Evolutionary conservation across 2,113 vertebrate species (phyloP), one percentile per base, ranked within the genome.

Genomic region (Ovis canadensis): DNA sequence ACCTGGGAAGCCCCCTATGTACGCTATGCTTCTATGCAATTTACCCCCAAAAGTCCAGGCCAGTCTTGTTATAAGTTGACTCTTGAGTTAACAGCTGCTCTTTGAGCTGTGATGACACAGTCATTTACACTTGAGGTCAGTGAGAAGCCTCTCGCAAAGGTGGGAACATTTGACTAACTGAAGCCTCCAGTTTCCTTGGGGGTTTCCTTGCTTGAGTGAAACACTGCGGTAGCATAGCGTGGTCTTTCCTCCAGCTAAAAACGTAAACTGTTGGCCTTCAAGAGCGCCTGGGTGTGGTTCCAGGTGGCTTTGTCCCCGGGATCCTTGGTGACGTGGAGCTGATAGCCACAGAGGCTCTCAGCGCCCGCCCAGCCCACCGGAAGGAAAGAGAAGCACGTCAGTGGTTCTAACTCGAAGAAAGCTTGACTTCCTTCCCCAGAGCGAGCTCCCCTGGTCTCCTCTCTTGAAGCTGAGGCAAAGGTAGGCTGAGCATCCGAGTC

Each of bases 331-430:
- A 64, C 7, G 33, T 43, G 87, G 43, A 19, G 81, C 54, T 40
- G 54, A 7, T 36, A 67, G 82, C 91, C 54, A 7, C 88, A 29
- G 83, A 43, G 6, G 64, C 48, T 3, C 31, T 55, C 50, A 48
- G 88, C 82, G 59, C 52, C 19, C 3, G 43, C 55, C 83, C 13
- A 74, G n/a, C 36, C 1, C 27, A 91, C 94, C 98, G 98, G 98
- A 98, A 98, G 96, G 97, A 99, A 98, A 90, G 36, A 96, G 96
- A 97, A 80, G 48, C 78, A 23, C 90, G 96, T 90, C 48, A 57
- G 59, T 87, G 71, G 78, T 88, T 98, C 95, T 94, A 81, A 89
- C 17, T 36, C 90, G 7, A 96, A 97, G 88, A 88, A 25, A 86
- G 54, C 82, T 3, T 80, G 33, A 81, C 82, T 96, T 98, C 81